Conservation (phyloP, 1,140 invertebrate genomes). For the Chionoecetes opilio region DNA sequence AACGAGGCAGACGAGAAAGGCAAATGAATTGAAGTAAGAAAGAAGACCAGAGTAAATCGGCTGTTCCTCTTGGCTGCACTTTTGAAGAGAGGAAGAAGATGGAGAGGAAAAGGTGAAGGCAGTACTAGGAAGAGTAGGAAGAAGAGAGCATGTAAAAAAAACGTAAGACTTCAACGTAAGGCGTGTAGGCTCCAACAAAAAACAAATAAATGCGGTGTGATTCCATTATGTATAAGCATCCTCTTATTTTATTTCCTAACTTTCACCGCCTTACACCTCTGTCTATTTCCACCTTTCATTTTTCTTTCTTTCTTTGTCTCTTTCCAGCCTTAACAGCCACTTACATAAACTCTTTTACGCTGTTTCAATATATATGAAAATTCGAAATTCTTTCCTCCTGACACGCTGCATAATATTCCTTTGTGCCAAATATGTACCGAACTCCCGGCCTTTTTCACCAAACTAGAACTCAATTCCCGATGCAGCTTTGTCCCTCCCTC, state of each 20-base stretch:
- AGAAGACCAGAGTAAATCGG: neutral
- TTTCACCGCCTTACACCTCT: neutral
- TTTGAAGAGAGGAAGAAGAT: neutral
- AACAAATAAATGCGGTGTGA: too few species aligned
- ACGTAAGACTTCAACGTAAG: too few species aligned
- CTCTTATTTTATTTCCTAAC: neutral
- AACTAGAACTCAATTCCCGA: neutral
- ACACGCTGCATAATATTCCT: constrained; percentile 11
- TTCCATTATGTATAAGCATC: neutral
- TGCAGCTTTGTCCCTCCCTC: neutral
- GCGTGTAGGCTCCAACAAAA: too few species aligned
- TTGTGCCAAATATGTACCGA: neutral
- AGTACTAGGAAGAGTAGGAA: too few species aligned
- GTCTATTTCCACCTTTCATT: neutral
- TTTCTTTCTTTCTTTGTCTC: too few species aligned
- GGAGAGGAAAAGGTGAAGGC: neutral
- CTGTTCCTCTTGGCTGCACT: neutral
- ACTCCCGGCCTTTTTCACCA: constrained; percentile 2
- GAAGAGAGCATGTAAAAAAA: too few species aligned
- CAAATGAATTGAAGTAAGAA: neutral
- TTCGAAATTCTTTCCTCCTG: neutral
- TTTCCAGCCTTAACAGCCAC: too few species aligned
- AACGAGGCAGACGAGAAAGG: neutral
- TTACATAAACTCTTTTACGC: neutral
- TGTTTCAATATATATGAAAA: constrained; percentile 31